Conservation (phyloP, 2,888 invertebrate species). For the Rotaria macrura region DNA sequence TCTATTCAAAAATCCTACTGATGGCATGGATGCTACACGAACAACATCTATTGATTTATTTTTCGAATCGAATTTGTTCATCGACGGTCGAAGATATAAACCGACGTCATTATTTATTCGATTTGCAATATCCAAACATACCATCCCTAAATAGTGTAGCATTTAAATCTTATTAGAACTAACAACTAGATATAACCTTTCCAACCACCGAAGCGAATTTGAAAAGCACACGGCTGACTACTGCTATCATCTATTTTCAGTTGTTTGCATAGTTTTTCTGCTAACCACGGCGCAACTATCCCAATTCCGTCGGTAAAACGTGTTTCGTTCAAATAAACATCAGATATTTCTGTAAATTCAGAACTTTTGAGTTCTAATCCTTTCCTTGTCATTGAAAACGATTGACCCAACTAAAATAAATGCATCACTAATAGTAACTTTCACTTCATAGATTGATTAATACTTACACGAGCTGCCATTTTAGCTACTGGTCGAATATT, state of each 20-base stretch:
- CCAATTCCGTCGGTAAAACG: background rate
- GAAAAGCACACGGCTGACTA: background rate
- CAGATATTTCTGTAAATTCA: slow-evolving; percentile 14
- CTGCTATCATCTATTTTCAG: background rate
- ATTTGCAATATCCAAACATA: background rate
- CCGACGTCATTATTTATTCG: background rate
- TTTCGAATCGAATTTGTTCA: background rate
- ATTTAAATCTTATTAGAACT: background rate
- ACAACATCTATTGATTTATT: background rate
- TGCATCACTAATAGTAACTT: too few relatives aligned
- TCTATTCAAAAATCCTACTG: slow-evolving; percentile 17
- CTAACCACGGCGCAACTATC: background rate
- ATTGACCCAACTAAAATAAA: slow-evolving; percentile 42
- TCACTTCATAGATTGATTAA: too few relatives aligned
- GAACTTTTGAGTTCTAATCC: slow-evolving; percentile 21
- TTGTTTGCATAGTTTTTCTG: background rate
- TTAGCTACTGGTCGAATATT: slow-evolving; percentile 40
- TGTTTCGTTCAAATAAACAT: background rate
- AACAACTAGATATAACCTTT: background rate
- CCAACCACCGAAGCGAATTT: background rate
- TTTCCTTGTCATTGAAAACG: slow-evolving; percentile 40
- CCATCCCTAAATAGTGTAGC: background rate
- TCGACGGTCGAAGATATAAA: background rate
- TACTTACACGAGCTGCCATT: slow-evolving; percentile 41
- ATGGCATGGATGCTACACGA: background rate